A percentile compares a stretch with the other conserved stretches of the same genome.
These are phyloP conservation scores for Albula goreensis DNA, from an alignment of 2,113 vertebrate genomes.

Conservation along the genomic window DNA sequence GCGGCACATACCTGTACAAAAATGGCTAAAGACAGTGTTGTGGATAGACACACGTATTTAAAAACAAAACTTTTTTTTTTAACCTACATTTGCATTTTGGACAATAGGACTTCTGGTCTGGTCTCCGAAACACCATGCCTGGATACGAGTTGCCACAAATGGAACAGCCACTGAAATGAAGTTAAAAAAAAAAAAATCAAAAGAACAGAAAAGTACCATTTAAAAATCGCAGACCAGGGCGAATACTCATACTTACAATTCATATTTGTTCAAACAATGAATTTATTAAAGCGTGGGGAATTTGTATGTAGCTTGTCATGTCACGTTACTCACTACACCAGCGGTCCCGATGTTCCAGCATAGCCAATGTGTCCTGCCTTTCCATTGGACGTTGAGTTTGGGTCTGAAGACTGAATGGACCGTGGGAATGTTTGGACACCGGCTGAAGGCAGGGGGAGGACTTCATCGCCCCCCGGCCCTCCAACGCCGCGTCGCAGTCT, in stretches of 20 bases:
- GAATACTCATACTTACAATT: not conserved
- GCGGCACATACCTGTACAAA: too few relatives aligned
- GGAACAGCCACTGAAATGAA: conserved; percentile 39
- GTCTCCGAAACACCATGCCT: conserved; percentile 28
- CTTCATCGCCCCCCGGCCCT: conserved; percentile 5
- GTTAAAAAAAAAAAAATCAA: not conserved
- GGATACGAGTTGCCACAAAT: conserved; percentile 38
- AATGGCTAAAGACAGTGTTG: too few relatives aligned
- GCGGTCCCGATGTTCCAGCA: not conserved
- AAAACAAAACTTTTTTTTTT: not conserved
- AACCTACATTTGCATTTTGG: conserved; percentile 42
- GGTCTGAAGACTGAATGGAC: conserved; percentile 2
- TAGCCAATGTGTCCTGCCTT: not conserved
- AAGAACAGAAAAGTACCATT: not conserved
- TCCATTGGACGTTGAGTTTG: conserved; percentile 10
- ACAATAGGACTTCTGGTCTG: conserved; percentile 26
- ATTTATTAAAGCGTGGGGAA: not conserved
- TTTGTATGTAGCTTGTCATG: not conserved
- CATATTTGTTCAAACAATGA: not conserved
- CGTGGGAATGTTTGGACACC: not conserved
- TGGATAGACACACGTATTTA: not conserved
- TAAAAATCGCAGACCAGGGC: not conserved
- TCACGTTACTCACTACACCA: conserved; percentile 29
- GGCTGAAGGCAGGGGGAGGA: not conserved
- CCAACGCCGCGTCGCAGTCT: not conserved